These are phyloP conservation scores for Heliothis virescens DNA, from an alignment of 1,140 invertebrate species.

Conservation along the genomic window DNA sequence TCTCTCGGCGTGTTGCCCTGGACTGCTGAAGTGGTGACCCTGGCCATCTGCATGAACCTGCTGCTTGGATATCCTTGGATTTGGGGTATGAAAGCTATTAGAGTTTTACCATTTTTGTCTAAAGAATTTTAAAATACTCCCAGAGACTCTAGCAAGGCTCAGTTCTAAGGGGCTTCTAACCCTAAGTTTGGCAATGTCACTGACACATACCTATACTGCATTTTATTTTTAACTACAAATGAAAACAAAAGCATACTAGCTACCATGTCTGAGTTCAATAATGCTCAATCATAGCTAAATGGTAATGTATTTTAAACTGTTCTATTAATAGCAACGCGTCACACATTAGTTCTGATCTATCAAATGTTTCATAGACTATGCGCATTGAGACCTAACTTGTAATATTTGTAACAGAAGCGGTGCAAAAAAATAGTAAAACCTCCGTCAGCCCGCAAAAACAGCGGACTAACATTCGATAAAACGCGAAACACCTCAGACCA, in stretches of 20 bases:
- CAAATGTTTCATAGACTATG: not conserved
- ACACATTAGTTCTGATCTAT: slow-evolving; percentile 38
- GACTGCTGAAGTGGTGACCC: slow-evolving; percentile 67
- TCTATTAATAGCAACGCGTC: slow-evolving; percentile 36
- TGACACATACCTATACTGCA: not conserved
- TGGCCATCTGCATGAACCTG: slow-evolving; percentile 66
- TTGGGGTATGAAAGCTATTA: slow-evolving; percentile 68
- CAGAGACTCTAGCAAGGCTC: not conserved
- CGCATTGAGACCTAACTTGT: not conserved
- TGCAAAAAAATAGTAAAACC: slow-evolving; percentile 15
- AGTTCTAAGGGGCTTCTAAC: not conserved
- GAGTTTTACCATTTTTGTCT: too few species aligned
- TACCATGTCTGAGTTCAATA: not conserved
- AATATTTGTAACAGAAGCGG: not conserved
- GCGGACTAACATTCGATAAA: slow-evolving; percentile 50
- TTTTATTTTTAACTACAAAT: not conserved
- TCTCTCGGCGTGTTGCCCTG: slow-evolving; percentile 73
- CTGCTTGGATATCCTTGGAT: slow-evolving; percentile 76
- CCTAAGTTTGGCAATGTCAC: too few species aligned
- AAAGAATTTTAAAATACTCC: not conserved
- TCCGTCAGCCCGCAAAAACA: slow-evolving; percentile 2
- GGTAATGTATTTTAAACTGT: slow-evolving; percentile 31
- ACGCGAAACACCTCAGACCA: slow-evolving; percentile 54
- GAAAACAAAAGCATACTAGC: not conserved
- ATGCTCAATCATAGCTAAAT: slow-evolving; percentile 8